A percentile compares a stretch with the other conserved stretches of the same genome.
Conservation (phyloP, 2,797 vertebrate genomes). For the Gouania willdenowi region DNA sequence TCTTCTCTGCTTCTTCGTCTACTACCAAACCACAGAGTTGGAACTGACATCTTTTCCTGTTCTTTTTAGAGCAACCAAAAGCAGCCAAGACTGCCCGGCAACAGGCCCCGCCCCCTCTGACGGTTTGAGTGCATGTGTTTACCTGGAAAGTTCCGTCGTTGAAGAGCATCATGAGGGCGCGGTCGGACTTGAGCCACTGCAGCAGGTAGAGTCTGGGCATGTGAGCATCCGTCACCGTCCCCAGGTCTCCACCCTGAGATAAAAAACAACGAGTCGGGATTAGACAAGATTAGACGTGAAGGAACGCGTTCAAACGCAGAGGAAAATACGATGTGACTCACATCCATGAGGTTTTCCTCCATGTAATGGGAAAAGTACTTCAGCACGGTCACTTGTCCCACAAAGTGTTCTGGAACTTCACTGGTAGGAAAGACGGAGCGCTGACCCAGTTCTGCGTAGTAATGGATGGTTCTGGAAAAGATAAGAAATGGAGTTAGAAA, state of each 20-base stretch:
- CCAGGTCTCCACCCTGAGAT: constrained; percentile 90
- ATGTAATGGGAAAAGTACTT: constrained; percentile 99
- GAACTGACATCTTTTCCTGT: too few species aligned
- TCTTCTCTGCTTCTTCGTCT: too few species aligned
- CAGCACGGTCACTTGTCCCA: constrained; percentile 94
- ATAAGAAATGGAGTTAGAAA: background rate
- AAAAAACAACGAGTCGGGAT: constrained; percentile 24
- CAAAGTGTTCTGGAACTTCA: constrained; percentile 92
- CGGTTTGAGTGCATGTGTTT: constrained; percentile 39
- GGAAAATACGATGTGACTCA: too few species aligned
- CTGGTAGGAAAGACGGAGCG: constrained; percentile 86
- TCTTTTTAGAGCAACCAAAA: too few species aligned
- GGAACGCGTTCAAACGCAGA: background rate
- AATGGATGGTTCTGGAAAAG: constrained; percentile 89
- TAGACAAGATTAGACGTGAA: constrained; percentile 35
- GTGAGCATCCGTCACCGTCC: constrained; percentile 82
- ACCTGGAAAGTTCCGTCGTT: constrained; percentile 99
- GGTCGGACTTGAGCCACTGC: constrained; percentile 98
- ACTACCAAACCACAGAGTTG: too few species aligned
- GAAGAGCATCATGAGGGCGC: constrained; percentile 98
- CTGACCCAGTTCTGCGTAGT: constrained; percentile 92
- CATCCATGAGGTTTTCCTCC: constrained; percentile 99
- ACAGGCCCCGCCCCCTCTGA: constrained; percentile 1
- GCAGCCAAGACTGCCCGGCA: constrained; percentile 21
- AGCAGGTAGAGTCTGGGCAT: constrained; percentile 91